These are phyloP conservation scores for Epinotia brunnichana DNA, from an alignment of 2,888 invertebrate species.

Conservation along the genomic window DNA sequence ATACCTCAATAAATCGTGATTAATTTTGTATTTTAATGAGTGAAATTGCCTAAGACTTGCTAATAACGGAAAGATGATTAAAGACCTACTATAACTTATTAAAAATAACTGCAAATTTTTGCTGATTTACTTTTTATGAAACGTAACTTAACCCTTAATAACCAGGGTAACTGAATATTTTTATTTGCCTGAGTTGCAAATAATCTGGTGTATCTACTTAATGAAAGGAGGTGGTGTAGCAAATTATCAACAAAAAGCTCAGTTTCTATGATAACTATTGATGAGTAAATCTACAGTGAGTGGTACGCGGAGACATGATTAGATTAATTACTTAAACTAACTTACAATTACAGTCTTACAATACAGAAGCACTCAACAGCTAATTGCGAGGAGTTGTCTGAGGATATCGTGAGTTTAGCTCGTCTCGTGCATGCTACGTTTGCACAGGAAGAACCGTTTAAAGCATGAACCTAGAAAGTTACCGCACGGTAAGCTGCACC, in stretches of 20 bases:
- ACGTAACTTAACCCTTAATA: too few species aligned
- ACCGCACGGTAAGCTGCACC: constrained; percentile 28
- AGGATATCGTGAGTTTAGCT: not conserved
- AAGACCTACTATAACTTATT: too few species aligned
- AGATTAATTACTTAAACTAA: not conserved
- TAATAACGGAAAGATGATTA: not conserved
- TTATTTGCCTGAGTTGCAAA: too few species aligned
- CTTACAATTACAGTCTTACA: not conserved
- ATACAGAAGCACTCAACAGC: not conserved
- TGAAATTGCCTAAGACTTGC: constrained; percentile 15
- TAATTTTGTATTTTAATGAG: constrained; percentile 38
- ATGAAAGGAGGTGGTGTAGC: too few species aligned
- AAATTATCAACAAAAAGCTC: too few species aligned
- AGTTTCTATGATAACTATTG: too few species aligned
- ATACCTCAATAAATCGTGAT: constrained; percentile 52
- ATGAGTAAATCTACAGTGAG: not conserved
- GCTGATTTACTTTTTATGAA: too few species aligned
- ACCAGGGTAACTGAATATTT: too few species aligned
- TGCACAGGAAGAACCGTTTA: constrained; percentile 16
- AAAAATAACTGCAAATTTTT: too few species aligned
- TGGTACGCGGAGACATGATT: not conserved
- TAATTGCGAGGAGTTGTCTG: not conserved
- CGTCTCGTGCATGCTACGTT: not conserved
- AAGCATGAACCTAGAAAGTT: constrained; percentile 25
- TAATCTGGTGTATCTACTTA: too few species aligned